These are phyloP conservation scores for Syncerus caffer DNA, from an alignment of 2,797 vertebrate species.

Conservation along the genomic window DNA sequence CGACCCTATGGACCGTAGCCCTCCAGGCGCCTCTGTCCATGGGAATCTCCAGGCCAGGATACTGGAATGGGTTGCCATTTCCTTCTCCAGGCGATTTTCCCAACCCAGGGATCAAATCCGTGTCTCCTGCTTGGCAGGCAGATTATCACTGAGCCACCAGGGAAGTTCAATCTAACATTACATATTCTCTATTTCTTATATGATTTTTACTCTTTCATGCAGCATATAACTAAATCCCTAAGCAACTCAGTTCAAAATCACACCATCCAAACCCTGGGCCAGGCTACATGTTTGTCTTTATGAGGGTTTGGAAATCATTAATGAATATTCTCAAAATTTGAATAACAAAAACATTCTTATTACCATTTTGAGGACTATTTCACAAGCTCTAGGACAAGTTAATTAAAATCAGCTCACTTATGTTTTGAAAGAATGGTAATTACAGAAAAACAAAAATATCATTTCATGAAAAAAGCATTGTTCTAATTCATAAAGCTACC, in stretches of 20 bases:
- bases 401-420: constrained; percentile 67
- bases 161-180: not conserved
- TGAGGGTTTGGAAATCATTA: constrained; percentile 70
- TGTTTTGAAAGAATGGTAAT: not conserved
- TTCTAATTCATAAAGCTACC: not conserved
- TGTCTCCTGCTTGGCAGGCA: not conserved
- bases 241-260: constrained; percentile 60
- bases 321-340: constrained; percentile 59
- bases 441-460: constrained; percentile 10
- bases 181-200: not conserved
- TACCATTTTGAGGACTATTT: constrained; percentile 68
- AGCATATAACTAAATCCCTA: constrained; percentile 64
- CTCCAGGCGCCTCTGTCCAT: not conserved
- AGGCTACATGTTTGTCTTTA: constrained; percentile 57
- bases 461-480: not conserved
- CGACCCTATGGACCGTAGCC: not conserved
- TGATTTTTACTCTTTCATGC: constrained; percentile 8
- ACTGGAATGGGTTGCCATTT: not conserved
- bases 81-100: not conserved
- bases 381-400: constrained; percentile 59
- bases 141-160: not conserved
- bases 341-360: constrained; percentile 69
- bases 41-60: not conserved
- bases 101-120: not conserved
- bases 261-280: constrained; percentile 50